These are phyloP conservation scores for Strix occidentalis DNA, from an alignment of 2,797 vertebrate species.

Conservation along the genomic window DNA sequence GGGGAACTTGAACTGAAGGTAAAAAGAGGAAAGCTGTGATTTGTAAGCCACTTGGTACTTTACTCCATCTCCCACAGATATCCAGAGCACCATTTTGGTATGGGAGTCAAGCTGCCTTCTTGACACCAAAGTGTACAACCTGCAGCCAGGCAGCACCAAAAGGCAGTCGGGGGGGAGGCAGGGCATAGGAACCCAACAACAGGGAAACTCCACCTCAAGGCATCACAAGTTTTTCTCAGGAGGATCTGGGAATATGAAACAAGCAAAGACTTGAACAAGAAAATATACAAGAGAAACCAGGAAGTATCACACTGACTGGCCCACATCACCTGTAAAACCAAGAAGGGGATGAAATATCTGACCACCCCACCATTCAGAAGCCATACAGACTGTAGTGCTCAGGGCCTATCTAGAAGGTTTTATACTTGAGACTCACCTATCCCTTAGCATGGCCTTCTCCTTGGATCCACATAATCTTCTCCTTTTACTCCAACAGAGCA, in stretches of 20 bases:
- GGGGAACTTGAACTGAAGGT: conserved; percentile 74
- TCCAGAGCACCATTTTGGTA: background rate
- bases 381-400: background rate
- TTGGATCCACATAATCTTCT: background rate
- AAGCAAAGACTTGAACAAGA: background rate
- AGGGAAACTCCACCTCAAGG: background rate
- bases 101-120: background rate
- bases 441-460: background rate
- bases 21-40: background rate
- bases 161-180: background rate
- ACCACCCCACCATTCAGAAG: background rate
- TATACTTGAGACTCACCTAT: background rate
- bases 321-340: background rate
- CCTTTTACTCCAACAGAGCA: background rate
- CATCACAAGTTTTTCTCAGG: background rate
- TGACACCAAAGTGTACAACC: no score
- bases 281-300: background rate
- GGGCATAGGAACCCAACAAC: background rate
- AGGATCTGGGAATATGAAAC: background rate
- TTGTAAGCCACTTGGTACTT: background rate
- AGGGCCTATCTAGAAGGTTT: background rate
- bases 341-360: background rate
- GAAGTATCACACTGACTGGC: background rate
- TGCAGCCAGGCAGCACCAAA: background rate
- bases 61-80: background rate